phyloP scores from a whole-genome alignment of 92 coral and sea anemone species.

The Porites cylindrica region DNA sequence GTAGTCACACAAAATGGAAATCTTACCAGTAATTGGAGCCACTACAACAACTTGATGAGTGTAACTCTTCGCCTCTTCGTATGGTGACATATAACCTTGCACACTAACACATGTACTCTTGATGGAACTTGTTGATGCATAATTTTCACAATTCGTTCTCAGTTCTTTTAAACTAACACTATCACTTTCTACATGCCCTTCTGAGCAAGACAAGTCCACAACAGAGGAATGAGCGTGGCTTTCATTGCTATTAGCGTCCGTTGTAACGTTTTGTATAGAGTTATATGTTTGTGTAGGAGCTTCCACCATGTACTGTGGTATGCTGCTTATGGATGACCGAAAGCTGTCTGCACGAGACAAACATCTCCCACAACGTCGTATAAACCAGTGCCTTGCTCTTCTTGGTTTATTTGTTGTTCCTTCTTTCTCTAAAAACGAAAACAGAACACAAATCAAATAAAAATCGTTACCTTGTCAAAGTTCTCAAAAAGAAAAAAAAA shows the following conservation, averaged over 20 bases:
- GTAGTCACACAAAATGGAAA: background rate
- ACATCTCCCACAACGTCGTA: slow-evolving; percentile 84
- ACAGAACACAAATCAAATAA: background rate
- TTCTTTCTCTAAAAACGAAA: slow-evolving; percentile 71
- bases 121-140: slow-evolving; percentile 20
- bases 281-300: background rate
- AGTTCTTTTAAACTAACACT: slow-evolving; percentile 18
- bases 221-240: slow-evolving; percentile 20
- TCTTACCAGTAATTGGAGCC: slow-evolving; percentile 84
- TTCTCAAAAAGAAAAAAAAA: too few relatives aligned
- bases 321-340: slow-evolving; percentile 55
- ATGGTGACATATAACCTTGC: slow-evolving; percentile 59
- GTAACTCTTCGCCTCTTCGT: slow-evolving; percentile 65
- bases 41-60: slow-evolving; percentile 91
- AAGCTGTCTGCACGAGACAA: slow-evolving; percentile 62
- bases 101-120: slow-evolving; percentile 3
- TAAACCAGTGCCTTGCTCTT: slow-evolving; percentile 82
- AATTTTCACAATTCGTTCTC: slow-evolving; percentile 43
- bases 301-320: slow-evolving; percentile 34
- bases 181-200: slow-evolving; percentile 15
- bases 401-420: slow-evolving; percentile 77
- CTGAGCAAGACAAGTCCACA: slow-evolving; percentile 24
- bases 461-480: background rate
- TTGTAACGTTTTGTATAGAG: slow-evolving; percentile 20
- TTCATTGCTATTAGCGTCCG: slow-evolving; percentile 5